Base-by-base conservation (phyloP, 2,888 invertebrate genomes). In the Ormyrus nitidulus region DNA sequence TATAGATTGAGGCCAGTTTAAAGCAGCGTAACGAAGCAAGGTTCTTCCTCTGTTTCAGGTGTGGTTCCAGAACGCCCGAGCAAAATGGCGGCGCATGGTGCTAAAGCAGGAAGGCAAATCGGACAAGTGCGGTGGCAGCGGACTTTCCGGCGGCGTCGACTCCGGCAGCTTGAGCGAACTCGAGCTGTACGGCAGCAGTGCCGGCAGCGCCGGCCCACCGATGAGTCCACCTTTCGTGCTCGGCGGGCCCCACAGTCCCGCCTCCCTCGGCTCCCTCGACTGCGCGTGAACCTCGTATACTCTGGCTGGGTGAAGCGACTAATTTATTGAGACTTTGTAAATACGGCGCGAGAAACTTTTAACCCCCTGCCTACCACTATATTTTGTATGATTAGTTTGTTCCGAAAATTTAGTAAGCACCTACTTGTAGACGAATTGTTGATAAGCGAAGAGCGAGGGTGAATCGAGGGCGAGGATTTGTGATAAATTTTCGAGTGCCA, bases 41-140 rank as follows among this genome's bases (percentile, higher is more conserved):
- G 34, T 34, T 34, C 34, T 34, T 66, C 46, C 11, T 62, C 48
- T 61, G 7, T 91, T 91, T 92, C 94, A 97, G 97, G 97, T 97
- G 77, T 97, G 97, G 97, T 98, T 98, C 92, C 97, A 98, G 92
- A 98, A 98, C 90, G 97, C 97, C 49, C 93, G 98, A 58, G 98
- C 98, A 84, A 98, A 98, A 92, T 97, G 96, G 95, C 94, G 98
- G 87, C 94, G 98, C 84, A 96, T 96, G 94, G 94, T 96, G 91
- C 92, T 95, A 86, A 95, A 95, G 88, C 95, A 95, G 88, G 95
- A 95, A 89, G 94, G 94, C 90, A 95, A 95, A 87, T 92, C 93
- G 84, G 95, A 95, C 87, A 95, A 95, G 87, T 94, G 94, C 88
- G 94, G 94, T 19, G 91, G 92, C 10, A 92, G 92, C 0, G 93